These are phyloP conservation scores for Alviniconcha marisindica DNA, from an alignment of 1,140 invertebrate genomes.

Conservation along the genomic window DNA sequence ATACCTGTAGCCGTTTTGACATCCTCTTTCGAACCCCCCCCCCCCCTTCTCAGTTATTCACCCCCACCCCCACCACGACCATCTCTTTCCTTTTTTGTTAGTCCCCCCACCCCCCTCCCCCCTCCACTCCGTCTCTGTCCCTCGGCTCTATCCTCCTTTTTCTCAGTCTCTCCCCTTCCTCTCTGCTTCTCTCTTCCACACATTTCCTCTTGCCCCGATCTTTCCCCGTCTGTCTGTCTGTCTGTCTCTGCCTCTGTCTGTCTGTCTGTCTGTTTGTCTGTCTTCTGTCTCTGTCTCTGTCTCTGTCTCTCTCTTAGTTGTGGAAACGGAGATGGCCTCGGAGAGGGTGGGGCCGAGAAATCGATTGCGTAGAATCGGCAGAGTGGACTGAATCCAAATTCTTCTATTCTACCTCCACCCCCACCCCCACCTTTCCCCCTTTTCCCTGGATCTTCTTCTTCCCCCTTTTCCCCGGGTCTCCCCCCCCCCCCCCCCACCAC, in stretches of 20 bases:
- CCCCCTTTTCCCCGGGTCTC: not conserved
- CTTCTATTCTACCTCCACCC: not conserved
- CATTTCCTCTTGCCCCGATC: not conserved
- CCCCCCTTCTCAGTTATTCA: not conserved
- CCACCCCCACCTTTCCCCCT: not conserved
- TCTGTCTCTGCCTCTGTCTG: too few relatives aligned
- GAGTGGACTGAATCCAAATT: too few relatives aligned
- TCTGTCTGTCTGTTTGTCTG: too few relatives aligned
- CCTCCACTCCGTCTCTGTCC: not conserved
- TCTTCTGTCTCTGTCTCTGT: not conserved
- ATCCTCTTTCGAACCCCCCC: not conserved
- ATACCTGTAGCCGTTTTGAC: too few relatives aligned
- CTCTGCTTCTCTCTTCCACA: not conserved
- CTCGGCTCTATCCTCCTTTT: not conserved
- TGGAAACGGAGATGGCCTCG: too few relatives aligned
- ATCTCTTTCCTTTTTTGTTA: not conserved
- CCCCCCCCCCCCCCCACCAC: too few relatives aligned
- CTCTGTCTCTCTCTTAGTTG: not conserved
- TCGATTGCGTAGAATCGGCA: too few relatives aligned
- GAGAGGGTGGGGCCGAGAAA: too few relatives aligned
- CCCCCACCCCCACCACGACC: not conserved
- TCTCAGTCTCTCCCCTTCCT: not conserved
- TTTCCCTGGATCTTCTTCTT: not conserved
- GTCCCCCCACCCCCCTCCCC: not conserved
- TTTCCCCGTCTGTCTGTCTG: too few relatives aligned